These are phyloP conservation scores for Bombus confusus DNA, from an alignment of 1,140 invertebrate genomes.

Conservation along the genomic window DNA sequence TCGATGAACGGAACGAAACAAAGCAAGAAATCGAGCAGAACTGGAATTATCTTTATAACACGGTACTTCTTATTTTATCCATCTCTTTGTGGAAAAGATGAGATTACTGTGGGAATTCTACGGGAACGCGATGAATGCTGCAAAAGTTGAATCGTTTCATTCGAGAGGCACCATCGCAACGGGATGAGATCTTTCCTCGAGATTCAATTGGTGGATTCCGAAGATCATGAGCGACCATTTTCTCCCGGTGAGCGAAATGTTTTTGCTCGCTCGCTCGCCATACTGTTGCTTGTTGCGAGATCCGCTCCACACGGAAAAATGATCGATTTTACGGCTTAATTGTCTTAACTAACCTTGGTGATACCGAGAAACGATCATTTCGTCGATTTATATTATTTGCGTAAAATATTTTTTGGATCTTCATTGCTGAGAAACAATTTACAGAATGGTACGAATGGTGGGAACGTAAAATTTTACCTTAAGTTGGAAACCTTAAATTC, in stretches of 20 bases:
- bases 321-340: slow-evolving; percentile 27
- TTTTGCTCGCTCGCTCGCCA: slow-evolving; percentile 34
- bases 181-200: slow-evolving; percentile 15
- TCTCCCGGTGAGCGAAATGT: slow-evolving; percentile 24
- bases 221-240: slow-evolving; percentile 51
- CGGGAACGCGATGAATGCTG: background rate
- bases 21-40: background rate
- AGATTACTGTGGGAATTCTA: slow-evolving; percentile 16
- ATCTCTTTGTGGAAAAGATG: background rate
- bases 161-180: slow-evolving; percentile 15
- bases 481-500: too few relatives aligned
- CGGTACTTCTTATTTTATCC: background rate
- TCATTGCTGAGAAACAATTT: background rate
- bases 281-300: slow-evolving; percentile 19
- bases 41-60: background rate
- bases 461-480: background rate
- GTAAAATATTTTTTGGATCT: background rate
- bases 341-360: background rate
- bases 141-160: background rate
- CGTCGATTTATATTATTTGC: slow-evolving; percentile 14
- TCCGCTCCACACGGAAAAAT: slow-evolving; percentile 10
- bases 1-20: background rate
- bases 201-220: slow-evolving; percentile 54
- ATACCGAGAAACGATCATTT: slow-evolving; percentile 22
- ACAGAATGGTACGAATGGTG: background rate